A percentile compares a stretch with the other conserved stretches of the same genome.
Conservation (phyloP, 2,888 invertebrate species). For the Palloptera scutellata region DNA sequence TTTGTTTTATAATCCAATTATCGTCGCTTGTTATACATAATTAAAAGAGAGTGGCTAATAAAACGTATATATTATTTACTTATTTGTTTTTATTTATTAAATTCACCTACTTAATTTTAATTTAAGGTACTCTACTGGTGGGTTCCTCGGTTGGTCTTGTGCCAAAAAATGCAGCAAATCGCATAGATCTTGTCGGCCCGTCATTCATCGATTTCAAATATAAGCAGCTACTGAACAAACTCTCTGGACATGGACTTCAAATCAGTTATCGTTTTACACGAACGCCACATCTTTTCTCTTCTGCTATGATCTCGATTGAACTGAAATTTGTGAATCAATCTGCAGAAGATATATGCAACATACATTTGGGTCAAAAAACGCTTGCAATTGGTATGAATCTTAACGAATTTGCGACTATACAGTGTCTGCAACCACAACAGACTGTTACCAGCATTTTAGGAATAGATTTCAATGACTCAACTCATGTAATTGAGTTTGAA, state of each 20-base stretch:
- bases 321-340: constrained; percentile 79
- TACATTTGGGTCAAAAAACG: constrained; percentile 69
- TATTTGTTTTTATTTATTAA: background rate
- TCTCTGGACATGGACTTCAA: constrained; percentile 74
- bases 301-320: constrained; percentile 83
- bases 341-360: constrained; percentile 59
- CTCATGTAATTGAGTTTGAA: constrained; percentile 85
- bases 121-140: constrained; percentile 51
- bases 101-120: background rate
- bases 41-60: no score
- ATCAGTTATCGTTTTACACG: constrained; percentile 77
- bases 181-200: constrained; percentile 70
- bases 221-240: constrained; percentile 75
- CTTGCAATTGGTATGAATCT: constrained; percentile 76
- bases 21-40: no score
- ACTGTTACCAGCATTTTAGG: constrained; percentile 77
- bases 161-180: constrained; percentile 49
- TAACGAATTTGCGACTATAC: constrained; percentile 77
- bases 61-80: no score
- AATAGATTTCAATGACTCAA: constrained; percentile 92
- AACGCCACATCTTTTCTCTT: constrained; percentile 82
- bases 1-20: background rate
- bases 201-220: constrained; percentile 69
- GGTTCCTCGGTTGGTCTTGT: constrained; percentile 40
- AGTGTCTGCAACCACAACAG: constrained; percentile 71